These are phyloP conservation scores for Slavum lentiscoides DNA, from an alignment of 2,888 invertebrate species.

Conservation along the genomic window DNA sequence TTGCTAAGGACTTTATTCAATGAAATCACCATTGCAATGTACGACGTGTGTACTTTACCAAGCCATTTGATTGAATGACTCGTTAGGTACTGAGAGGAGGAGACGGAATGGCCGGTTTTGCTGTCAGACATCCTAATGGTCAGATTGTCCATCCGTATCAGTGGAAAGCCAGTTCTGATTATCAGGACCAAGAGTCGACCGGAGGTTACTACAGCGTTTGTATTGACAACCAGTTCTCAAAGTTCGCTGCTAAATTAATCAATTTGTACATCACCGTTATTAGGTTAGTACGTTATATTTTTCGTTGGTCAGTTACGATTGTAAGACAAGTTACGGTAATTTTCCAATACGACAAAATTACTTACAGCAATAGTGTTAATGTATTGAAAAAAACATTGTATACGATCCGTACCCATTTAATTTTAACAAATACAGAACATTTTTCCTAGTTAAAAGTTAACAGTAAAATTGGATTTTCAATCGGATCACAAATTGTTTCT, in stretches of 20 bases:
- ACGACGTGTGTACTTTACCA: neutral
- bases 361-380: no score
- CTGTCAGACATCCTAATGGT: constrained; percentile 82
- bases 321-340: no score
- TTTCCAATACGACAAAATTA: no score
- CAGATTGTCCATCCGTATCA: constrained; percentile 86
- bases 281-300: constrained; percentile 60
- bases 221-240: constrained; percentile 89
- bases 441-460: no score
- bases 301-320: neutral
- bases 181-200: constrained; percentile 77
- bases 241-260: constrained; percentile 86
- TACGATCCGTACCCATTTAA: no score
- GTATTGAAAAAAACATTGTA: no score
- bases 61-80: constrained; percentile 19
- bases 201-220: constrained; percentile 90
- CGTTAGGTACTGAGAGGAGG: constrained; percentile 84
- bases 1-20: neutral
- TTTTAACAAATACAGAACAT: no score
- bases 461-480: no score
- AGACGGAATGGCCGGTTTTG: constrained; percentile 92
- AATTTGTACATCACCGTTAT: constrained; percentile 90
- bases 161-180: constrained; percentile 87
- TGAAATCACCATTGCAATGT: no score
- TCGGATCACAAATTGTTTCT: no score